Conservation (phyloP, 64 coral and sea anemone genomes). For the Stichodactyla mertensii region DNA sequence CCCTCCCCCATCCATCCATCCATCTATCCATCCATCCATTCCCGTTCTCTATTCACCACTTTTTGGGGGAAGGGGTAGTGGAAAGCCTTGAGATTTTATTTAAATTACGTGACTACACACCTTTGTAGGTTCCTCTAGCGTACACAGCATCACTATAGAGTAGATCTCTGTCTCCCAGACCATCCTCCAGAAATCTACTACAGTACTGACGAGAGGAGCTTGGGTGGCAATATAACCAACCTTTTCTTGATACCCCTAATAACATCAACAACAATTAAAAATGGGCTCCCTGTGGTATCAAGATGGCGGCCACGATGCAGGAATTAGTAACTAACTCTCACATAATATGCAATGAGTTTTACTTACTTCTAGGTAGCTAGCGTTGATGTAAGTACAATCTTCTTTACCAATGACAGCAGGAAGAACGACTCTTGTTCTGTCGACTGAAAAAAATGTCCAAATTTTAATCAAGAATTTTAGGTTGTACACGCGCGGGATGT, state of each 20-base stretch:
- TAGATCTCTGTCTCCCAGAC: constrained; percentile 72
- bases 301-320: not conserved
- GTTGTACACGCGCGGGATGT: no score
- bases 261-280: not conserved
- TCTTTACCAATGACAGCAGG: not conserved
- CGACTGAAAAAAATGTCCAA: constrained; percentile 28
- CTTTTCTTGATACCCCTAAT: constrained; percentile 69
- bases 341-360: not conserved
- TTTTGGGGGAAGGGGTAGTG: no score
- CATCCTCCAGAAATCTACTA: constrained; percentile 84
- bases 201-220: constrained; percentile 61
- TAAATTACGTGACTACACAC: not conserved
- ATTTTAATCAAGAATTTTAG: not conserved
- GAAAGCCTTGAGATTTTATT: no score
- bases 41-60: no score
- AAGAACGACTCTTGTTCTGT: constrained; percentile 31
- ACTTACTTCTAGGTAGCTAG: constrained; percentile 41
- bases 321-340: no score
- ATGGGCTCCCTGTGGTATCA: not conserved
- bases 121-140: constrained; percentile 49
- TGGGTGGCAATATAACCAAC: constrained; percentile 82
- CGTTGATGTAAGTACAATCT: constrained; percentile 54
- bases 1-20: no score
- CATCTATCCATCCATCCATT: no score
- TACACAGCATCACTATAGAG: constrained; percentile 66